A percentile compares a stretch with the other conserved stretches of the same genome.
Evolutionary conservation across 2,888 invertebrate species (phyloP).

Genomic region (Rugalucina vietnamica): DNA sequence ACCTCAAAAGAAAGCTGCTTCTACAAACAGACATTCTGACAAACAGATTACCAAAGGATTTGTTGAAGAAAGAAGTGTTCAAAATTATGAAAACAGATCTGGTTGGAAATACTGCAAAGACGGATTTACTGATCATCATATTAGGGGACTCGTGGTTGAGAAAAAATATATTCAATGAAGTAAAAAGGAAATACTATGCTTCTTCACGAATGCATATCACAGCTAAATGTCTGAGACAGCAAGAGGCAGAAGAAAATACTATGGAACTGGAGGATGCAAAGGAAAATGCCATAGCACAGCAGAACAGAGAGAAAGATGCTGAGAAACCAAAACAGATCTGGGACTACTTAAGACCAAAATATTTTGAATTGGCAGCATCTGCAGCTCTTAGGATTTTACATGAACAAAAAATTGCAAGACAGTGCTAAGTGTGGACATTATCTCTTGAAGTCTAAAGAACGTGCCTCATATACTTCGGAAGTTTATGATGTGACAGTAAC

Average conservation of each 20-base stretch:
- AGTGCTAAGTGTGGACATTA: conserved; percentile 25
- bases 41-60: background rate
- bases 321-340: background rate
- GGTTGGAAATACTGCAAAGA: background rate
- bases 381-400: background rate
- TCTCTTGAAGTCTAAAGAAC: conserved; percentile 36
- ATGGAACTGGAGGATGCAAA: too few species aligned
- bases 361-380: background rate
- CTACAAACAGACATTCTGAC: background rate
- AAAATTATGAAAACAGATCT: background rate
- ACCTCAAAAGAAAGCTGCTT: background rate
- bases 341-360: background rate
- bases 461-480: conserved; percentile 25
- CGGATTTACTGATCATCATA: background rate
- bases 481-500: conserved; percentile 22
- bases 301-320: background rate
- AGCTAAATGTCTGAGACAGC: background rate
- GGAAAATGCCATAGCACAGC: background rate
- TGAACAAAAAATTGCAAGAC: conserved; percentile 43
- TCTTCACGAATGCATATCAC: background rate
- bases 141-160: background rate
- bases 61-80: background rate
- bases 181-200: background rate
- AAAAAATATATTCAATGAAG: background rate
- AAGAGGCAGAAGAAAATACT: background rate